Percentiles rank a stretch among this genome's conserved stretches.
Evolutionary conservation across 2,888 invertebrate species (phyloP).

Genomic region (Eupithecia exiguata): DNA sequence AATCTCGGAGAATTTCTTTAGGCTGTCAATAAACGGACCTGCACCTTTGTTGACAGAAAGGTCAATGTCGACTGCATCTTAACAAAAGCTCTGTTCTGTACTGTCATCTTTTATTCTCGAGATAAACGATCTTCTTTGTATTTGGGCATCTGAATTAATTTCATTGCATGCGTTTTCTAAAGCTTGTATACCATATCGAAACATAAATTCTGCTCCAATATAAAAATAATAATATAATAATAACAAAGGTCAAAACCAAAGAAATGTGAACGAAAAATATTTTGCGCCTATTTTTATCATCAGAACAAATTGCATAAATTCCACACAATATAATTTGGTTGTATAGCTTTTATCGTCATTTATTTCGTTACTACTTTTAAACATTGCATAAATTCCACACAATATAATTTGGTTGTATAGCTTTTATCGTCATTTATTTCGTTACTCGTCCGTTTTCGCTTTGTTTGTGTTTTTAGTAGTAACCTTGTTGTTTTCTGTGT

Average conservation of each 20-base stretch:
- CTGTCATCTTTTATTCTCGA: constrained; percentile 42
- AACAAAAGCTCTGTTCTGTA: constrained; percentile 44
- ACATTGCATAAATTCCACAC: not conserved
- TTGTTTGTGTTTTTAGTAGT: not conserved
- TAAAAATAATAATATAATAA: no score
- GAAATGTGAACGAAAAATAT: not conserved
- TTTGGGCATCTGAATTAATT: constrained; percentile 31
- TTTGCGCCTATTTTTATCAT: not conserved
- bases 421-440: not conserved
- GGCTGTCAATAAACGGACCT: constrained; percentile 34
- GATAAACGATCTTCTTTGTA: constrained; percentile 46
- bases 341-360: no score
- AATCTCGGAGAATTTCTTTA: constrained; percentile 29
- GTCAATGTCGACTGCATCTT: constrained; percentile 43
- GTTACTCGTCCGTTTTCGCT: not conserved
- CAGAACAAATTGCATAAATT: not conserved
- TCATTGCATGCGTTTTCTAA: constrained; percentile 5
- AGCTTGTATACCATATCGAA: constrained; percentile 3
- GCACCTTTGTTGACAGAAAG: constrained; percentile 44
- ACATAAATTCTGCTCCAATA: not conserved
- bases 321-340: not conserved
- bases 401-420: not conserved
- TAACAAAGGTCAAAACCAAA: no score
- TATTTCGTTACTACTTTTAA: no score
- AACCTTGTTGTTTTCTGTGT: not conserved